These are phyloP conservation scores for Caenorhabditis sp. DNA, from an alignment of 2,888 invertebrate genomes.

Conservation along the genomic window DNA sequence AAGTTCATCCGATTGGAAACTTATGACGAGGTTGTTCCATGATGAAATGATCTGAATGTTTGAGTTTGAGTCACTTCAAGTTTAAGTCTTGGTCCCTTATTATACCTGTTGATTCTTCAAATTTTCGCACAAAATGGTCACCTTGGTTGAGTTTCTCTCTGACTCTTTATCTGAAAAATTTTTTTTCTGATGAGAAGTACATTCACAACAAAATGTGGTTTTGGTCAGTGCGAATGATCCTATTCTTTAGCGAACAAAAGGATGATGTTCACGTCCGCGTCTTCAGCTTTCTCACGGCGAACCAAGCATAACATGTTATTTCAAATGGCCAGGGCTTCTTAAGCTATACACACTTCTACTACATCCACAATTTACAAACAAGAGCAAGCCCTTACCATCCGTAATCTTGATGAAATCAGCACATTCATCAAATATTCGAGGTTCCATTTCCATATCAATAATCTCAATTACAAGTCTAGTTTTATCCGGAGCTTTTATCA, in stretches of 20 bases:
- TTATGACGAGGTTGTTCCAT: conserved; percentile 17
- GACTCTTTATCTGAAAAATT: not conserved
- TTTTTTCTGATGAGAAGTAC: not conserved
- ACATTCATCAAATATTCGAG: conserved; percentile 57
- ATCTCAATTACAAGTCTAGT: conserved; percentile 29
- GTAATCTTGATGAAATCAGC: conserved; percentile 48
- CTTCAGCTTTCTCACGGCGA: not conserved
- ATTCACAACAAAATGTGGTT: no score
- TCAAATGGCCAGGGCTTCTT: conserved; percentile 11
- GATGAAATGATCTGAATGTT: conserved; percentile 38
- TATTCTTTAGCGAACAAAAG: conserved; percentile 13
- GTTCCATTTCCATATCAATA: conserved; percentile 54
- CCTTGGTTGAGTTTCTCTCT: conserved; percentile 13
- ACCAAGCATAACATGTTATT: conserved; percentile 4
- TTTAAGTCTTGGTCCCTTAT: no score
- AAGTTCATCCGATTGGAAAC: conserved; percentile 46
- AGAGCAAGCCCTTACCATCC: conserved; percentile 39
- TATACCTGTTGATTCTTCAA: conserved; percentile 24
- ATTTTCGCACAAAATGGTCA: conserved; percentile 25
- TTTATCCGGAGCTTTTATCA: conserved; percentile 57
- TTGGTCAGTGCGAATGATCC: no score
- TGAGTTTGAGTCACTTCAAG: not conserved
- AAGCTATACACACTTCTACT: not conserved
- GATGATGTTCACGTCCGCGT: not conserved
- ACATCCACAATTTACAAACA: not conserved